Evolutionary conservation across 2,113 vertebrate species (phyloP).

Genomic region (Cinclus cinclus): DNA sequence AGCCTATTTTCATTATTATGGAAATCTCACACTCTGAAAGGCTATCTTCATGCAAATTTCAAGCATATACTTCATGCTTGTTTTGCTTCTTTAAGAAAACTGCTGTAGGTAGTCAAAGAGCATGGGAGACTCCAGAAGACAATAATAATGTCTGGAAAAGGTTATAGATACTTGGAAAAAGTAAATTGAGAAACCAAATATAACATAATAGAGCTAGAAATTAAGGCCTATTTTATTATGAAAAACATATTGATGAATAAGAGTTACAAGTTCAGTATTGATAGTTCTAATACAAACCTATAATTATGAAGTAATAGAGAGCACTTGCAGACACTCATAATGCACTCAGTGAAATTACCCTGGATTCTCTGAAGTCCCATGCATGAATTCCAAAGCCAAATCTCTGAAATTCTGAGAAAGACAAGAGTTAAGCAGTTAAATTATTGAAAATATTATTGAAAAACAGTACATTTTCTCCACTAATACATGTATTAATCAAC

Average conservation of each 20-base stretch:
- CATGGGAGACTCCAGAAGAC: not conserved
- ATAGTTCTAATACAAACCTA: not conserved
- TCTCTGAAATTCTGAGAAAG: not conserved
- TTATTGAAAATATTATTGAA: not conserved
- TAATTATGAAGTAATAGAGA: not conserved
- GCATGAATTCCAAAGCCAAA: not conserved
- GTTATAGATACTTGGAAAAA: not conserved
- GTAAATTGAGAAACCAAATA: not conserved
- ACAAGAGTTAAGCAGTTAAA: not conserved
- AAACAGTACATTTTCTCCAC: not conserved
- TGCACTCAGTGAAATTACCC: accelerated
- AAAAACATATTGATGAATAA: not conserved
- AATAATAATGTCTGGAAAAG: not conserved
- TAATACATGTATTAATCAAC: not conserved
- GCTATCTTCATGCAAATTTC: not conserved
- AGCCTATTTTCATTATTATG: not conserved
- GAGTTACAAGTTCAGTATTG: not conserved
- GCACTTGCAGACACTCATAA: not conserved
- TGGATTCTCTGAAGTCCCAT: not conserved
- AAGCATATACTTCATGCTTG: not conserved
- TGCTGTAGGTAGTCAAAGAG: not conserved
- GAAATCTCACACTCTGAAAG: not conserved
- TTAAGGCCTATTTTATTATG: not conserved
- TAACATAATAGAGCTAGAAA: not conserved
- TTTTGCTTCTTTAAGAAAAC: not conserved